Percentiles rank a stretch among this genome's conserved stretches.
Conservation (phyloP, 2,113 vertebrate species). For the Cichladusa arquata region DNA sequence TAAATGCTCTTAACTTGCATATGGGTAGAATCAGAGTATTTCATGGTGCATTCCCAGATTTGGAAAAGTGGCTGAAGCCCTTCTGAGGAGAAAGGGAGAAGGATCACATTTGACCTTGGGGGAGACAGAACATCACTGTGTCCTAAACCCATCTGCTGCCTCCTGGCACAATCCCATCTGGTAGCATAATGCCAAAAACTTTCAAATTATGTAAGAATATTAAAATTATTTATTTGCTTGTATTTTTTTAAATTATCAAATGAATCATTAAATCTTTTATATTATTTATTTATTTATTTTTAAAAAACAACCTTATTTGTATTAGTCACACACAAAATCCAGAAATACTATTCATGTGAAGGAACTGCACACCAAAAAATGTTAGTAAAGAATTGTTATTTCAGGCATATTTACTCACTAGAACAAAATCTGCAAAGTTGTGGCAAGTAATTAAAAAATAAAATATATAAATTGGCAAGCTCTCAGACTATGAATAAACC, state of each 20-base stretch:
- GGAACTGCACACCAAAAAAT: not conserved
- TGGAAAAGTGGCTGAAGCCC: accelerated
- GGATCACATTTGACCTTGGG: too few relatives aligned
- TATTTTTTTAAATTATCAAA: not conserved
- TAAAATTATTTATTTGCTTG: not conserved
- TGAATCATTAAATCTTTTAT: not conserved
- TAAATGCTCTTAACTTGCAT: not conserved
- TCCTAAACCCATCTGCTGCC: accelerated
- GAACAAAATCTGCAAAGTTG: not conserved
- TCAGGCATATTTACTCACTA: not conserved
- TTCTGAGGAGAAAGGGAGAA: not conserved
- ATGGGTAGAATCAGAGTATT: not conserved
- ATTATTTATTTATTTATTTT: too few relatives aligned
- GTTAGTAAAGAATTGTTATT: not conserved
- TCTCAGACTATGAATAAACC: not conserved
- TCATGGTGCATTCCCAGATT: accelerated
- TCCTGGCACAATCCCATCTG: accelerated
- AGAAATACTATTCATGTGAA: not conserved
- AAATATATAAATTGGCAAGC: not conserved
- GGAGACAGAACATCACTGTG: not conserved
- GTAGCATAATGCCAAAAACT: accelerated
- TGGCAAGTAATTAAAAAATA: not conserved
- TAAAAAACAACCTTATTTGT: not conserved
- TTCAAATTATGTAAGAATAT: not conserved
- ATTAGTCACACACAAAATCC: not conserved